These are phyloP conservation scores for Cettia cetti DNA, from an alignment of 2,113 vertebrate genomes.

Conservation along the genomic window DNA sequence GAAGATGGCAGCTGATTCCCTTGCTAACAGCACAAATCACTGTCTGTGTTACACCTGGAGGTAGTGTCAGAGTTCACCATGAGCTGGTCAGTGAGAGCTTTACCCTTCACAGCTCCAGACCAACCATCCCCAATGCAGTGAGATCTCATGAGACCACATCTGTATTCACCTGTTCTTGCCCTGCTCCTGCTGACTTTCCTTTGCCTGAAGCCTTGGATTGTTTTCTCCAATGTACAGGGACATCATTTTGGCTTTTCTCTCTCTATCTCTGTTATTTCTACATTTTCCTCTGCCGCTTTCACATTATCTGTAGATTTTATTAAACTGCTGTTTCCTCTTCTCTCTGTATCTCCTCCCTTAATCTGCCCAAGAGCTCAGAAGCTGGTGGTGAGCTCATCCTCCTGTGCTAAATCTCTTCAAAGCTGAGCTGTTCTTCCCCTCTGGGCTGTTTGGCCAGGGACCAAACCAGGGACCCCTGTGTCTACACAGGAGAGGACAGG, in stretches of 20 bases:
- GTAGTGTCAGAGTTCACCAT: neutral
- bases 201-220: neutral
- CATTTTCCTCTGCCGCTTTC: neutral
- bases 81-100: neutral
- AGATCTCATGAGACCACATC: neutral
- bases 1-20: neutral
- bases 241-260: neutral
- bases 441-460: neutral
- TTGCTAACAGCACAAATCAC: neutral
- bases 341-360: neutral
- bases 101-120: neutral
- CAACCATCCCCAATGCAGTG: neutral
- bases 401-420: neutral
- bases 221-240: neutral
- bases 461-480: neutral
- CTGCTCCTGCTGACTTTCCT: neutral
- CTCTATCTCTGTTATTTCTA: neutral
- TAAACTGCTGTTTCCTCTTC: constrained; percentile 7
- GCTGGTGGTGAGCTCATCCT: neutral
- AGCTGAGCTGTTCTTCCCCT: neutral
- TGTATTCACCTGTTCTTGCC: neutral
- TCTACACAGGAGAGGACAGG: neutral
- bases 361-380: neutral
- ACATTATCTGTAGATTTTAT: neutral
- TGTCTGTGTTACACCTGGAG: neutral